Evolutionary conservation across 1,140 invertebrate genomes (phyloP), one percentile per base, ranked within the genome.

Genomic region (Wasmannia auropunctata): DNA sequence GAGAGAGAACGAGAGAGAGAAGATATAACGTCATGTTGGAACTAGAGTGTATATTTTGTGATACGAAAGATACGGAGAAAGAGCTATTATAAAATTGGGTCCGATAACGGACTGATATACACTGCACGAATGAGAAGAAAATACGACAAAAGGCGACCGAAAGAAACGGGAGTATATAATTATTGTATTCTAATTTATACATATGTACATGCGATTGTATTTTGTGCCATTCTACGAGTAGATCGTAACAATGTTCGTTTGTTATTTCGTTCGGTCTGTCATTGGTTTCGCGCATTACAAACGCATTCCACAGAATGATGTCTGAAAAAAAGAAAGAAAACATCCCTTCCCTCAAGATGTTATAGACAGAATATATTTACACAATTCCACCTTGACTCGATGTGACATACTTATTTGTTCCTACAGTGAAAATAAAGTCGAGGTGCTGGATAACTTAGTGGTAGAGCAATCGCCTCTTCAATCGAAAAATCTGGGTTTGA

Each of bases 391-490:
- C 75, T 90, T 90, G 89, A 92, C 88, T 92, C 86, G 87, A 93
- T 92, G 90, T 93, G 88, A 91, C 88, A 92, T 92, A 91, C 92
- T 93, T 91, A 89, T 93, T 92, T 93, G 91, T 94, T 94, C 90
- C 91, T 92, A 92, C 86, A 86, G 87, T 92, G 85, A 93, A 88
- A 90, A 86, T 90, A 90, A 92, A 91, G 88, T 87, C 88, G 89
- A 67, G 63, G 63, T 67, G 63, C 4, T 67, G 37, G 5, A 40
- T 22, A 67, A 37, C 8, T 65, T 22, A 65, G 11, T 40, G 31
- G 1, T 65, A 25, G 11, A 46, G n/a, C 22, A 67, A 67, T 43
- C 34, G 6, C n/a, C 22, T 67, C 1, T 67, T 25, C 37, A 22
- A 25, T 67, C 2, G 11, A 43, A 67, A 65, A 5, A 28, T 11